Evolutionary conservation across 2,888 invertebrate species (phyloP).

Genomic region (Reticulitermes lucifugus): DNA sequence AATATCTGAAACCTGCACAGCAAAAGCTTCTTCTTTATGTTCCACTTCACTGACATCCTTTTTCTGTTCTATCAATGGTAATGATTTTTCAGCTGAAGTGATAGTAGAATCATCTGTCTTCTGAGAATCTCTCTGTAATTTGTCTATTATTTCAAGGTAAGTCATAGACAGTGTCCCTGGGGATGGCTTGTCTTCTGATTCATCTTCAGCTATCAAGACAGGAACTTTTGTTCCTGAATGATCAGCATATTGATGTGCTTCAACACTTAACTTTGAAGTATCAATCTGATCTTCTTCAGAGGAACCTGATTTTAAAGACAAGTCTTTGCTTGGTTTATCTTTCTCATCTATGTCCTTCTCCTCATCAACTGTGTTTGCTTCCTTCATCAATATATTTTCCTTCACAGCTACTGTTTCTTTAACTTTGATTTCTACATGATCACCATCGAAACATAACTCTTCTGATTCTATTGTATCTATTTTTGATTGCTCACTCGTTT

Average conservation of each 20-base stretch:
- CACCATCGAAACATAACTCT: not conserved
- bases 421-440: not conserved
- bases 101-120: slow-evolving; percentile 28
- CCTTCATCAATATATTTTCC: slow-evolving; percentile 13
- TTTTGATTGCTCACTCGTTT: not conserved
- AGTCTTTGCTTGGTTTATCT: slow-evolving; percentile 16
- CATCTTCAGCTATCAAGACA: slow-evolving; percentile 21
- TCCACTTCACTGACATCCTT: not conserved
- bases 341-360: slow-evolving; percentile 39
- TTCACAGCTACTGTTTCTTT: slow-evolving; percentile 3
- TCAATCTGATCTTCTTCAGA: not conserved
- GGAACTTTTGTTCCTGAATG: not conserved
- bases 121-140: slow-evolving; percentile 46
- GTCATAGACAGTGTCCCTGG: slow-evolving; percentile 47
- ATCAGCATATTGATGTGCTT: slow-evolving; percentile 8
- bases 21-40: not conserved
- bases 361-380: not conserved
- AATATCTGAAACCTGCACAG: too few species aligned
- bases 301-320: not conserved
- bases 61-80: not conserved
- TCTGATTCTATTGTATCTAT: not conserved
- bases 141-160: slow-evolving; percentile 51
- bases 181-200: slow-evolving; percentile 8
- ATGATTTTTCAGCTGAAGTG: not conserved
- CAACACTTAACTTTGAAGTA: not conserved